Conservation (phyloP, 2,888 invertebrate species). For the Leptinotarsa juncta region DNA sequence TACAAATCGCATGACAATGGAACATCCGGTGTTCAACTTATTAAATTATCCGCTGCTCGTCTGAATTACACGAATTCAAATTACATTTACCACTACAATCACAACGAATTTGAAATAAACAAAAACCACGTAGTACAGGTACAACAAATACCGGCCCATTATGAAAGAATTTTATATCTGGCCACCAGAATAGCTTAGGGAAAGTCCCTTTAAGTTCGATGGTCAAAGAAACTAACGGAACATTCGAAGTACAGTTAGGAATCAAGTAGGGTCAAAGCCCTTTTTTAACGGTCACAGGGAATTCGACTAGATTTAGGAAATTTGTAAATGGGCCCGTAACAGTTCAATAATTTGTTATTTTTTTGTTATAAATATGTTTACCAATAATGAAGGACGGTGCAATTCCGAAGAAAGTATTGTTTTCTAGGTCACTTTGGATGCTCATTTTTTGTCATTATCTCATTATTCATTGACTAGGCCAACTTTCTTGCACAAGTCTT, state of each 20-base stretch:
- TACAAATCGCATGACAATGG: constrained; percentile 40
- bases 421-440: no score
- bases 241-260: constrained; percentile 34
- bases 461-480: no score
- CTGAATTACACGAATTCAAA: constrained; percentile 39
- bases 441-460: no score
- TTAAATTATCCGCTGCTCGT: constrained; percentile 38
- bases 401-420: no score
- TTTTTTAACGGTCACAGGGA: constrained; percentile 5
- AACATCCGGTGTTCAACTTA: constrained; percentile 44
- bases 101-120: constrained; percentile 13
- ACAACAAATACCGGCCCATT: background rate
- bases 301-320: background rate
- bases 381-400: no score
- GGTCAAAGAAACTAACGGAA: constrained; percentile 16
- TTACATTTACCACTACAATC: constrained; percentile 36
- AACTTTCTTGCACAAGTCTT: no score
- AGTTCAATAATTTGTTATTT: background rate
- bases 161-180: constrained; percentile 9
- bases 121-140: background rate
- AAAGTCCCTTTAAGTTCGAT: constrained; percentile 1
- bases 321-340: background rate
- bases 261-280: constrained; percentile 38
- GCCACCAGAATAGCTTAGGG: constrained; percentile 3
- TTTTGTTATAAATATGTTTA: no score